phyloP scores from a whole-genome alignment of 2,888 invertebrate species.

The Tricholauxania praeusta region DNA sequence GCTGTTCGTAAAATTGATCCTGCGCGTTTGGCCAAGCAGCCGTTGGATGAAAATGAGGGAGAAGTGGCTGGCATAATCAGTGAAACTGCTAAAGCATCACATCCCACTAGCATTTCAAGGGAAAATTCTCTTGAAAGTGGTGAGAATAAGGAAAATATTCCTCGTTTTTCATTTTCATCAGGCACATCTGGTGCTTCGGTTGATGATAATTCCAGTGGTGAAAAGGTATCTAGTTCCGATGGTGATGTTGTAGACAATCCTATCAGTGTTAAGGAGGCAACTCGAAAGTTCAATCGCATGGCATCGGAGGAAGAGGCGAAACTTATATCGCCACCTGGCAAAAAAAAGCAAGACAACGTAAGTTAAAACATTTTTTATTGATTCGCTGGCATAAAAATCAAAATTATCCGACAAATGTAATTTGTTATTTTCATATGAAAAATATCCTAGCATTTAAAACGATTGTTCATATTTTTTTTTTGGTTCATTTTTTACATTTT shows the following conservation, averaged over 20 bases:
- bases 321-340: constrained; percentile 70
- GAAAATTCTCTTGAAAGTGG: constrained; percentile 66
- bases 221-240: constrained; percentile 48
- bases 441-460: no score
- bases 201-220: constrained; percentile 53
- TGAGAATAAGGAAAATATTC: constrained; percentile 61
- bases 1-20: constrained; percentile 60
- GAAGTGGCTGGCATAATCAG: not conserved
- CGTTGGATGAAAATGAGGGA: constrained; percentile 20
- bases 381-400: no score
- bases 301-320: constrained; percentile 81
- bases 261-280: constrained; percentile 91
- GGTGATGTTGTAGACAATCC: constrained; percentile 70
- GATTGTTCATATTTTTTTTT: no score
- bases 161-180: constrained; percentile 61
- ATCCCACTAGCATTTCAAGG: not conserved
- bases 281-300: constrained; percentile 92
- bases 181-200: constrained; percentile 52
- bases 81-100: not conserved
- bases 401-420: no score
- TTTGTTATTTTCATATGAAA: no score
- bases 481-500: no score
- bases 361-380: constrained; percentile 53
- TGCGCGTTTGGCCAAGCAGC: constrained; percentile 49
- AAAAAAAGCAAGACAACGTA: constrained; percentile 76